Base-by-base conservation (phyloP, 37 sponge, comb jelly and placozoan species). In the Eunapius fragilis region DNA sequence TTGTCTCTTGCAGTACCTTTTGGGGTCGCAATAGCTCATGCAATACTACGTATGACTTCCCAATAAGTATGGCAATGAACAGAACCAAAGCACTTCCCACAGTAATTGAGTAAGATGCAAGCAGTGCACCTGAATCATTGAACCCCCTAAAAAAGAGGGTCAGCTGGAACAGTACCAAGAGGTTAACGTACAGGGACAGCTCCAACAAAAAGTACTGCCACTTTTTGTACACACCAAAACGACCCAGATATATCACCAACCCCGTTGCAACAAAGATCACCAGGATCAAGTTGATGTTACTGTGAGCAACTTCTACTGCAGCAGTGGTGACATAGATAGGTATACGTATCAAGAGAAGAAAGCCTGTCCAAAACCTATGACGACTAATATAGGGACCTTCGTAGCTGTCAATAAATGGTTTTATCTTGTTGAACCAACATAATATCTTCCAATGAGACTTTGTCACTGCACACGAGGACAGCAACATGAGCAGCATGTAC, bases 341-440 rank as follows among this genome's bases (percentile, higher is more conserved):
- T 2, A 30, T 37, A 0, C 77, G 13, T 5, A n/a, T 30, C 6
- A 77, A 38, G 2, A 85, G 69, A 10, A 85, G 47, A 12, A 85
- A 14, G 5, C 85, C 85, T 31, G 85, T 76, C 85, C 85, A 85
- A 70, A 84, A 85, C 0, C 68, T 70, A 47, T 77, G 68, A 12
- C 37, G 70, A 25, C 36, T 41, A 28, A 68, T 41, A 72, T 82
- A 82, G 11, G 72, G 71, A 82, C 82, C 73, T 48, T 38, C 45
- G 49, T 82, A 82, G 32, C 72, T 45, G 71, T 82, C 82, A 6
- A 82, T n/a, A 7, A 82, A 49, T 6, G 82, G 82, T 30, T 80
- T 80, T 22, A 80, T 4, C 34, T 67, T 80, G n/a, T 80, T 38
- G 10, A 68, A 25, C 70, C 80, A 80, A 30, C 68, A 38, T 27